phyloP scores from a whole-genome alignment of 2,113 vertebrate genomes.

The Falcunculus frontatus region DNA sequence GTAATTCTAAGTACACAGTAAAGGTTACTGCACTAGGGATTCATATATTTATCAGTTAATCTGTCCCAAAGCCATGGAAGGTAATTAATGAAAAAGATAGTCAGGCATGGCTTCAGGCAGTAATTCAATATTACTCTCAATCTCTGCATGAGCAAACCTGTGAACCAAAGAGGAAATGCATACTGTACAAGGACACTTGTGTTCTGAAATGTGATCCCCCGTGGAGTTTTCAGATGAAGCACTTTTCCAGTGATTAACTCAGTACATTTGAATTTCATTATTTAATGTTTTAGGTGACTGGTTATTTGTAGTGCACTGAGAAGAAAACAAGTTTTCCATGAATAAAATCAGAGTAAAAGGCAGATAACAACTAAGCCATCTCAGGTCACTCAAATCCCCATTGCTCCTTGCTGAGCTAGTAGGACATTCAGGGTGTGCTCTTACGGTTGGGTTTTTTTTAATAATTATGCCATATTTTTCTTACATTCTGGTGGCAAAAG shows the following conservation, averaged over 20 bases:
- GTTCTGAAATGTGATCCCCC: constrained; percentile 46
- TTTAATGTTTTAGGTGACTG: constrained; percentile 52
- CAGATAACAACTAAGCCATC: neutral
- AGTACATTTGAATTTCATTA: constrained; percentile 52
- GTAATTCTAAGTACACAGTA: neutral
- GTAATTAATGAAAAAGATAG: constrained; percentile 63
- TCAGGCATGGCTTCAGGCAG: constrained; percentile 54
- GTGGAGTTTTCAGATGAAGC: constrained; percentile 36
- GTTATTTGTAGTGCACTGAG: constrained; percentile 20
- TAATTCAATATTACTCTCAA: constrained; percentile 61
- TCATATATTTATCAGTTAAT: constrained; percentile 54
- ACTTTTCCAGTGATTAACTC: constrained; percentile 60
- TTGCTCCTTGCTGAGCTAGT: neutral
- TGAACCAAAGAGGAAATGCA: constrained; percentile 53
- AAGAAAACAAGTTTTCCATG: constrained; percentile 42
- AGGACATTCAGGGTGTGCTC: neutral
- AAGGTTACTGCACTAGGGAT: constrained; percentile 30
- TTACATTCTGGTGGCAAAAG: neutral
- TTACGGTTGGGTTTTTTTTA: fast-evolving
- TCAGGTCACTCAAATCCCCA: neutral
- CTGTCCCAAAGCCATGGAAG: constrained; percentile 52
- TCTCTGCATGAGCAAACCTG: constrained; percentile 44
- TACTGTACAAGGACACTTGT: constrained; percentile 47
- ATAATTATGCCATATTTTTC: neutral
- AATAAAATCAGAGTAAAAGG: constrained; percentile 36